Conservation (phyloP, 1,140 invertebrate species). For the Pseudomyrmex gracilis region DNA sequence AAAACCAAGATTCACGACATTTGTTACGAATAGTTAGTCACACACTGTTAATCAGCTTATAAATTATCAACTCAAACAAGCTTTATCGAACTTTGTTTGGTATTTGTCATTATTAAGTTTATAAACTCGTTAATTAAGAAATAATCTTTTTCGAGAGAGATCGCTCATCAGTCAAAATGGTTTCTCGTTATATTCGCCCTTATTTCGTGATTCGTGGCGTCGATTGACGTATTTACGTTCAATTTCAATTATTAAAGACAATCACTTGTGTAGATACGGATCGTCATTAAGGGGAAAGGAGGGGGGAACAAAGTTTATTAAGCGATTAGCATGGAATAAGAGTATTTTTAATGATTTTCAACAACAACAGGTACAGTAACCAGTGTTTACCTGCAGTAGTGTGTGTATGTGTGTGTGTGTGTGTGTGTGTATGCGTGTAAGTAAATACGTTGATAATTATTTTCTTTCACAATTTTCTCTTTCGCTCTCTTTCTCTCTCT, state of each 20-base stretch:
- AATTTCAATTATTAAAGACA: conserved; percentile 29
- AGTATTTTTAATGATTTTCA: conserved; percentile 84
- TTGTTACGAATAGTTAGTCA: too few species aligned
- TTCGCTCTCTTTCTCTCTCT: conserved; percentile 60
- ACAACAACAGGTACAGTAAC: conserved; percentile 85
- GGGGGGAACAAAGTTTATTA: conserved; percentile 69
- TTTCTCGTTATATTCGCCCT: not conserved
- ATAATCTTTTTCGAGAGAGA: not conserved
- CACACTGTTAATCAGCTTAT: too few species aligned
- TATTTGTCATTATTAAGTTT: not conserved
- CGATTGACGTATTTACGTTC: conserved; percentile 21
- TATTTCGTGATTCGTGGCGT: conserved; percentile 38
- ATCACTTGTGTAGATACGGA: conserved; percentile 34
- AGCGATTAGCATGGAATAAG: conserved; percentile 83
- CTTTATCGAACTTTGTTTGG: not conserved
- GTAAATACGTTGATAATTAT: conserved; percentile 79
- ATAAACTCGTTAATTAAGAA: not conserved
- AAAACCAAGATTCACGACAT: too few species aligned
- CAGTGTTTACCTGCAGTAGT: conserved; percentile 81
- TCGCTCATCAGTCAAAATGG: not conserved
- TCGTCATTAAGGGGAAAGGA: conserved; percentile 25
- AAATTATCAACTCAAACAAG: not conserved
- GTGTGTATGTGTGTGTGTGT: too few species aligned
- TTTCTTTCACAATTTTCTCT: conserved; percentile 62
- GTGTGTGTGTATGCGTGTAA: too few species aligned